A percentile compares a stretch with the other conserved stretches of the same genome.
Conservation (phyloP, 1,140 invertebrate genomes). For the Trachymyrmex septentrionalis region DNA sequence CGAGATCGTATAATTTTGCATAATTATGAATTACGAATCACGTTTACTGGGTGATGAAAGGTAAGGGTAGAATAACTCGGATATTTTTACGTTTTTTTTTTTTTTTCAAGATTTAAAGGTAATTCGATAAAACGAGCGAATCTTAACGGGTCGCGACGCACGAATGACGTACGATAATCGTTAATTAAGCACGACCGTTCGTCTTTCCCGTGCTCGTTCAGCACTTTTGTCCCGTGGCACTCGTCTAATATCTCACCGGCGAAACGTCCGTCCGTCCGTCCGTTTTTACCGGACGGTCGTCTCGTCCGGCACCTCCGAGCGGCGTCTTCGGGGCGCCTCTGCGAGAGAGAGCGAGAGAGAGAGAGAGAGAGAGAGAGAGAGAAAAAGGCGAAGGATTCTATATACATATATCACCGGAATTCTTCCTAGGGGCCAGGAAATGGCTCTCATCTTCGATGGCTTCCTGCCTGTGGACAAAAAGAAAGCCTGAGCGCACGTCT, state of each 20-base stretch:
- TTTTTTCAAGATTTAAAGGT: neutral
- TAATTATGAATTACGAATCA: neutral
- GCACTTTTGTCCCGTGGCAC: constrained; percentile 35
- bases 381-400: constrained; percentile 10
- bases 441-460: constrained; percentile 57
- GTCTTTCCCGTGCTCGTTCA: constrained; percentile 6
- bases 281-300: constrained; percentile 31
- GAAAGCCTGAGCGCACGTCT: neutral
- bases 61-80: neutral
- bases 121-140: neutral
- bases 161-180: constrained; percentile 40
- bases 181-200: constrained; percentile 46
- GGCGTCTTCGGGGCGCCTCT: neutral
- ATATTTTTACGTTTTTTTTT: neutral
- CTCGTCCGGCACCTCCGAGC: neutral
- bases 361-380: neutral
- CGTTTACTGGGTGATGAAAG: neutral
- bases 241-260: constrained; percentile 24
- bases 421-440: constrained; percentile 40
- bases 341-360: neutral
- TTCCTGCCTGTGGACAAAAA: constrained; percentile 21
- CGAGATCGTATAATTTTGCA: neutral
- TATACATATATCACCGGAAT: constrained; percentile 30
- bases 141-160: constrained; percentile 20
- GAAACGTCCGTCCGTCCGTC: constrained; percentile 27